These are phyloP conservation scores for Yponomeuta sedellus DNA, from an alignment of 2,888 invertebrate genomes.

Conservation along the genomic window DNA sequence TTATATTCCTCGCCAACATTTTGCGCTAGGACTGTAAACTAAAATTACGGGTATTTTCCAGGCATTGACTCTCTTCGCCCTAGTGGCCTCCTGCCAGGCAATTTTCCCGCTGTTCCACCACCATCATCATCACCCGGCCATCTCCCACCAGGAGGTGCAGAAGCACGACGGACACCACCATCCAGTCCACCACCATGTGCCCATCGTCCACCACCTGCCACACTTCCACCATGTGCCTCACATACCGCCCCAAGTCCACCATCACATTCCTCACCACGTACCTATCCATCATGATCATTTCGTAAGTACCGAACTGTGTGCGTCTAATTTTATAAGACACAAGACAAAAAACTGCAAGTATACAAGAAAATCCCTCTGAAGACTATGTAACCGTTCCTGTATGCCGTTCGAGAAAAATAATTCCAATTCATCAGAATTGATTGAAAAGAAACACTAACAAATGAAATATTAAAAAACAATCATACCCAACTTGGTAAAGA, in stretches of 20 bases:
- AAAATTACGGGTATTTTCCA: conserved; percentile 26
- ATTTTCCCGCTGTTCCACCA: conserved; percentile 55
- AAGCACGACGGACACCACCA: conserved; percentile 57
- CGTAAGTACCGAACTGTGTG: conserved; percentile 41
- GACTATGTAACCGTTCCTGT: too few relatives aligned
- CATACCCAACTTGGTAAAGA: too few relatives aligned
- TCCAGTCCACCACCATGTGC: conserved; percentile 29
- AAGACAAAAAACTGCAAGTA: background rate
- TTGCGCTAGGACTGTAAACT: too few relatives aligned
- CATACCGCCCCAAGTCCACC: conserved; percentile 28
- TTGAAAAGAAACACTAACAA: too few relatives aligned
- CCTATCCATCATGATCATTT: conserved; percentile 52
- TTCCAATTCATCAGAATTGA: too few relatives aligned
- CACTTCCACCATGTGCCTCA: conserved; percentile 28
- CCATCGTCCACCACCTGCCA: conserved; percentile 39
- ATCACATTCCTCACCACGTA: conserved; percentile 25
- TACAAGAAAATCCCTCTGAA: too few relatives aligned
- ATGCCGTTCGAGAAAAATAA: too few relatives aligned
- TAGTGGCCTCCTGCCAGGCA: conserved; percentile 55
- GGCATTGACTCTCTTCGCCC: conserved; percentile 44
- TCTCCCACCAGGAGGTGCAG: conserved; percentile 62
- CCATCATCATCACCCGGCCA: conserved; percentile 49
- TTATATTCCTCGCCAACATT: too few relatives aligned
- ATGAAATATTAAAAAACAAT: too few relatives aligned
- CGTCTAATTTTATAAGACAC: background rate